A percentile compares a stretch with the other conserved stretches of the same genome.
These are phyloP conservation scores for Hetaerina americana DNA, from an alignment of 1,140 invertebrate genomes.

Conservation along the genomic window DNA sequence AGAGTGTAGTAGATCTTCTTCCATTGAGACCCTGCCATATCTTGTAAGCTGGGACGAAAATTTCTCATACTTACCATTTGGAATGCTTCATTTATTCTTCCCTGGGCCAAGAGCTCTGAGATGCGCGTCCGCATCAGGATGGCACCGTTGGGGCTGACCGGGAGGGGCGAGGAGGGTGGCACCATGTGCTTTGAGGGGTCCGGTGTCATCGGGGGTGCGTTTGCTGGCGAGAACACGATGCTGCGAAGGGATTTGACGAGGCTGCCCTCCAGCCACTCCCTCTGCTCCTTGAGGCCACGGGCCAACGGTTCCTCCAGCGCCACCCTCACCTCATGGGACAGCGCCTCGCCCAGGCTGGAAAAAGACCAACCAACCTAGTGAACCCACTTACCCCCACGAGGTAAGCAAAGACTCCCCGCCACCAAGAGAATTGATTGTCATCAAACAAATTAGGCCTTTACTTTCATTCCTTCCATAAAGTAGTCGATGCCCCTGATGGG, in stretches of 20 bases:
- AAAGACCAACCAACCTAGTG: too few species aligned
- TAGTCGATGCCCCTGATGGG: too few species aligned
- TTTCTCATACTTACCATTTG: slow-evolving; percentile 43
- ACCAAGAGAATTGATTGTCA: too few species aligned
- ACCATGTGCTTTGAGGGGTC: not conserved
- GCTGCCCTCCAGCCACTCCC: slow-evolving; percentile 38
- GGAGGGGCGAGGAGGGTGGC: slow-evolving; percentile 29
- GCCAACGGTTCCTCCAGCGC: slow-evolving; percentile 40
- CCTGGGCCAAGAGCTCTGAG: slow-evolving; percentile 52
- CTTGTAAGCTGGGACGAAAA: too few species aligned
- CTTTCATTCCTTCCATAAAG: too few species aligned
- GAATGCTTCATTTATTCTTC: slow-evolving; percentile 73
- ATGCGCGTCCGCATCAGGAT: slow-evolving; percentile 49
- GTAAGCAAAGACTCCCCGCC: too few species aligned
- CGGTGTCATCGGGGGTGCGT: not conserved
- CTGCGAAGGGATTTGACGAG: slow-evolving; percentile 46
- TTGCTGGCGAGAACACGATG: slow-evolving; percentile 29
- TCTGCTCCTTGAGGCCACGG: slow-evolving; percentile 43
- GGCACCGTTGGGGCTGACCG: not conserved
- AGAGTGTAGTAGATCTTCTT: too few species aligned
- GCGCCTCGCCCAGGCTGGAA: slow-evolving; percentile 28
- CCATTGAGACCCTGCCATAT: too few species aligned
- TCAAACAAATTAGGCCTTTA: too few species aligned
- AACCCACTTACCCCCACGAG: too few species aligned
- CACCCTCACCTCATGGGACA: slow-evolving; percentile 24